Base-by-base conservation (phyloP, 2,113 vertebrate genomes). In the Xiphias gladius region DNA sequence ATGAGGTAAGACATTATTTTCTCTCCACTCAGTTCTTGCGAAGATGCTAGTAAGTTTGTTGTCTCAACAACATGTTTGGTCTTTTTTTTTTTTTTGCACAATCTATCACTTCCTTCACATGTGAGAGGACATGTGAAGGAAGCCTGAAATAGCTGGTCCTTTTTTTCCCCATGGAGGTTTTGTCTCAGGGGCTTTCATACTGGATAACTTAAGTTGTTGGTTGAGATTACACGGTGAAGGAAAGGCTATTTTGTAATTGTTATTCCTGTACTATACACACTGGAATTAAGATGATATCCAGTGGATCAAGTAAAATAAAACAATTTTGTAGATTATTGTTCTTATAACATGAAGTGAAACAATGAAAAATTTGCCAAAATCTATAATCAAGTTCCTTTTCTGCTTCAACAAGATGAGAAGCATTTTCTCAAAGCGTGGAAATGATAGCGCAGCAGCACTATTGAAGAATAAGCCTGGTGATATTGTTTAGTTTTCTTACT, bases 1-100 rank as follows among this genome's bases (percentile, higher is more conserved):
- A 99, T 88, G 98, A 99, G 97, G 98, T 99, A 96, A 96, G 57
- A 24, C 0, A 2, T 66, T 46, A 19, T 80, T 87, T 78, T 7
- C 41, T 26, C n/a, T 69, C 9, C 9, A 1, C 55, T 77, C 55
- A 0, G 0, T 54, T 55, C 59, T 17, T 75, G 19, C 58, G 54
- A 79, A 62, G 26, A 12, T 65, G 52, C 41, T 5, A 12, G 63
- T 62, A 43, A 13, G 7, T 65, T 64, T 43, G 20, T 72, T 68
- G 28, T 69, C n/a, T 57, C 8, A 13, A 32, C 32, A 46, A 69
- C 63, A 5, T 24, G 66, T 84, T 63, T 50, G 22, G 6, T 52
- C 26, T 64, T 28, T n/a, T 41, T 48, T 0, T 8, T 8, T 39
- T 39, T 39, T 5, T n/a, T n/a, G n/a, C 32, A 35, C 32, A 35